Base-by-base conservation (phyloP, 1,140 invertebrate species). In the Aethina tumida region DNA sequence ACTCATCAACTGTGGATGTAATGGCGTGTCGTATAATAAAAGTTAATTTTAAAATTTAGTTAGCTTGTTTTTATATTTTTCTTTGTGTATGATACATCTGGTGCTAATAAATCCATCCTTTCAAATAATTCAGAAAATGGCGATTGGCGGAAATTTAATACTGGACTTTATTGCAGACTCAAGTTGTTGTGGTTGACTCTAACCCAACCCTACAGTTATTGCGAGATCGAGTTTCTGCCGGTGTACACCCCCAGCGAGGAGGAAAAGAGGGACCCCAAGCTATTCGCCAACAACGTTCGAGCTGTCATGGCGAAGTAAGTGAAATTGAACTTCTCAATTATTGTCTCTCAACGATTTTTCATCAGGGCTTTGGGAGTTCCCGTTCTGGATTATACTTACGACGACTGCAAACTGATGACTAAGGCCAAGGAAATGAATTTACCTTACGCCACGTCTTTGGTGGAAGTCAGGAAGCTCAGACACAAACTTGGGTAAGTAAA, bases 211-310 rank as follows among this genome's bases (percentile, higher is more conserved):
- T 81, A 87, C 53, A 95, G 84, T 46, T 77, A 77, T 31, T 85
- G 88, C 55, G 91, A 96, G 70, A 84, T 97, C 32, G 91, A 96
- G 70, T 96, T 89, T 67, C 71, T 97, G 8, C 92, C 92, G 0
- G 88, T 96, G 1, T 95, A 96, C 64, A 73, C 68, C 9, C 93
- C 92, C 2, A 89, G 68, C 49, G 81, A 87, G 46, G 84, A 80
- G 39, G 93, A 97, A 62, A 84, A 81, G 58, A 66, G 71, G 40
- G 80, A 97, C 69, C 83, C 90, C 0, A 89, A 86, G 60, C 66
- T 96, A 8, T 97, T 82, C 67, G 92, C 91, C 2, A 75, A 77
- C 43, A 96, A 96, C 66, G 91, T 97, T 10, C 69, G 90, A 43
- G 74, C 78, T 49, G 72, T 87, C 29, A 96, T 96, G 89, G 88